Conservation (phyloP, 2,797 vertebrate species). For the Luscinia megarhynchos region DNA sequence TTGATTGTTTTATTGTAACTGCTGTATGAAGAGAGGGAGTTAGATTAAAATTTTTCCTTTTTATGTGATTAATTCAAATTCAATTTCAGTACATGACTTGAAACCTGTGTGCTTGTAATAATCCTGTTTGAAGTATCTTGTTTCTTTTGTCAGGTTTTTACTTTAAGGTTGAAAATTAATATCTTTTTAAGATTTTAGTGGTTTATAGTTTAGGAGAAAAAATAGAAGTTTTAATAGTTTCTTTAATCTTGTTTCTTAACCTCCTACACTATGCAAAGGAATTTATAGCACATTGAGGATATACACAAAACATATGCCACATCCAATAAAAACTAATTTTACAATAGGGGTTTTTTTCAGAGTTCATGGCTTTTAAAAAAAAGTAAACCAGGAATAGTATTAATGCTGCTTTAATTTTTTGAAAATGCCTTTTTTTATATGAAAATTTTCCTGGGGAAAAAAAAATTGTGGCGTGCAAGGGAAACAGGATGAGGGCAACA, state of each 20-base stretch:
- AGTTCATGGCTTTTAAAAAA: neutral
- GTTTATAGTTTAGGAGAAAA: neutral
- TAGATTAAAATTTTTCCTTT: neutral
- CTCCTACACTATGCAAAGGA: neutral
- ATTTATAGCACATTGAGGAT: neutral
- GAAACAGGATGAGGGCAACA: neutral
- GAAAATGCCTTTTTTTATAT: neutral
- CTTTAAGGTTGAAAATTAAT: neutral
- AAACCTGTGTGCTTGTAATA: neutral
- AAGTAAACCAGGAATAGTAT: neutral
- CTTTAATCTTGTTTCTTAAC: neutral
- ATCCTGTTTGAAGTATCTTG: neutral
- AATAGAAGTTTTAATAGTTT: neutral
- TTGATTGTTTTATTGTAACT: neutral
- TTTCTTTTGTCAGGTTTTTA: constrained; percentile 18
- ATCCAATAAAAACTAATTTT: neutral
- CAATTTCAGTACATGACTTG: neutral
- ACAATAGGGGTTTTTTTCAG: accelerated
- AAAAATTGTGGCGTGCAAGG: accelerated
- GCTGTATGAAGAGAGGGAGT: neutral
- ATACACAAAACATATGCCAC: neutral
- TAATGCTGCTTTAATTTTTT: neutral
- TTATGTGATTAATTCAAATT: neutral
- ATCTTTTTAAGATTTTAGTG: neutral
- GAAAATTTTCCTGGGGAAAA: neutral